phyloP scores from a whole-genome alignment of 1,140 invertebrate genomes.

The Drosophila jambulina region DNA sequence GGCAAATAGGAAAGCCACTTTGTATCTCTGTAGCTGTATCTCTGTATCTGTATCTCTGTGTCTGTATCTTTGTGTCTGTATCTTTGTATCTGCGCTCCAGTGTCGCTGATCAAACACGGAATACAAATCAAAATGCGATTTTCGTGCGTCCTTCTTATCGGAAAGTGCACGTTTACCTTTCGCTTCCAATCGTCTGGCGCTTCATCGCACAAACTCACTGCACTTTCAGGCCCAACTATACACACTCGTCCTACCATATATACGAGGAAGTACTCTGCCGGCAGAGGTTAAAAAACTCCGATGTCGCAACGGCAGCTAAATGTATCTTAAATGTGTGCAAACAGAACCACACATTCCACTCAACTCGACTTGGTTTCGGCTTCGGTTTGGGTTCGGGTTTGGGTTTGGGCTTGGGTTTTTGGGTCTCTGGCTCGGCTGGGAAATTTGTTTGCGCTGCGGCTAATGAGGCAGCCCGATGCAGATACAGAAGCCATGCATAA shows the following conservation, averaged over 20 bases:
- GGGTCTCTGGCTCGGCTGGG: conserved; percentile 45
- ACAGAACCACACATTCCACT: conserved; percentile 66
- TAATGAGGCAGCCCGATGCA: conserved; percentile 73
- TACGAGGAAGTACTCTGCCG: conserved; percentile 46
- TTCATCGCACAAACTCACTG: conserved; percentile 15
- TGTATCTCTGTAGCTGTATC: conserved; percentile 29
- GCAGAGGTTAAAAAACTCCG: conserved; percentile 71
- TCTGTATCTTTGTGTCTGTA: conserved; percentile 24
- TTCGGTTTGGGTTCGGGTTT: conserved; percentile 16
- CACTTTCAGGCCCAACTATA: conserved; percentile 2
- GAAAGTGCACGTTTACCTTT: conserved; percentile 59
- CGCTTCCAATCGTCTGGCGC: conserved; percentile 62
- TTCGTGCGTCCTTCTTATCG: conserved; percentile 73
- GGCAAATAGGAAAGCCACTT: conserved; percentile 53
- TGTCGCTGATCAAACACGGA: conserved; percentile 73
- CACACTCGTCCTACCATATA: neutral
- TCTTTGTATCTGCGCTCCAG: conserved; percentile 35
- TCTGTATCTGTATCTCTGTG: conserved; percentile 40
- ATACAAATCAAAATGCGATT: conserved; percentile 78
- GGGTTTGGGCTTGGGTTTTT: conserved; percentile 26
- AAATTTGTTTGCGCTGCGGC: conserved; percentile 76
- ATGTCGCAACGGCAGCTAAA: conserved; percentile 67
- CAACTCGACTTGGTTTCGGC: conserved; percentile 33
- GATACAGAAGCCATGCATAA: conserved; percentile 54
- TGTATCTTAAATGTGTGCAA: conserved; percentile 71